These are phyloP conservation scores for Epinephelus awoara DNA, from an alignment of 2,797 vertebrate genomes.

Conservation along the genomic window DNA sequence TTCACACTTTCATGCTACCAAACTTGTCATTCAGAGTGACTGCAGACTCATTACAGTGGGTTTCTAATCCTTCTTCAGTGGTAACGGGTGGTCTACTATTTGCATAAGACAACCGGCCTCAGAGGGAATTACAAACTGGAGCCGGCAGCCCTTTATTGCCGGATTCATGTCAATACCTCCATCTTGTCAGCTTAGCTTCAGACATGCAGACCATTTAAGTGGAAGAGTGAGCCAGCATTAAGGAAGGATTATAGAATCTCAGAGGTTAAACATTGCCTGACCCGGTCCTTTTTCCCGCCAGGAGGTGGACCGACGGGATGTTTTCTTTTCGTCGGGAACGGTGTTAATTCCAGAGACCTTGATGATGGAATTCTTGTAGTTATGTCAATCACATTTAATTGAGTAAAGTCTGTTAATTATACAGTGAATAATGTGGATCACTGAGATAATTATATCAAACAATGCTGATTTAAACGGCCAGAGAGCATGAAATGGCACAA, in stretches of 20 bases:
- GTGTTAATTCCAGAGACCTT: neutral
- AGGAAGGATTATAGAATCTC: constrained; percentile 70
- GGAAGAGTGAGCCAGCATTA: constrained; percentile 69
- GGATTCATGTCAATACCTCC: constrained; percentile 73
- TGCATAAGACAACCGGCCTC: constrained; percentile 70
- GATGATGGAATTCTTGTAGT: neutral
- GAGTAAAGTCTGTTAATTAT: neutral
- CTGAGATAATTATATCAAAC: neutral
- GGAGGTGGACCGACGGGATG: constrained; percentile 8
- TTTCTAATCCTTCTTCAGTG: constrained; percentile 53
- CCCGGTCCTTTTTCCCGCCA: constrained; percentile 28
- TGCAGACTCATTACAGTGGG: constrained; percentile 54
- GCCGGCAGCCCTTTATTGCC: constrained; percentile 62
- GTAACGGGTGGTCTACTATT: constrained; percentile 71
- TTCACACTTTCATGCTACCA: neutral
- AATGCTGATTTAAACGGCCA: neutral
- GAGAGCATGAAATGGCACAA: neutral
- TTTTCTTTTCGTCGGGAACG: constrained; percentile 7
- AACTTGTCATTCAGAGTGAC: constrained; percentile 32
- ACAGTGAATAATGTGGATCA: neutral
- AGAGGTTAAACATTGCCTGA: constrained; percentile 68
- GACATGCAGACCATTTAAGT: constrained; percentile 70
- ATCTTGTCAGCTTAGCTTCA: constrained; percentile 77
- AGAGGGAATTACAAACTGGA: constrained; percentile 71
- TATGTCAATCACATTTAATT: neutral